Evolutionary conservation across 1,140 invertebrate genomes (phyloP).

Genomic region (Chironomus striatipennis): DNA sequence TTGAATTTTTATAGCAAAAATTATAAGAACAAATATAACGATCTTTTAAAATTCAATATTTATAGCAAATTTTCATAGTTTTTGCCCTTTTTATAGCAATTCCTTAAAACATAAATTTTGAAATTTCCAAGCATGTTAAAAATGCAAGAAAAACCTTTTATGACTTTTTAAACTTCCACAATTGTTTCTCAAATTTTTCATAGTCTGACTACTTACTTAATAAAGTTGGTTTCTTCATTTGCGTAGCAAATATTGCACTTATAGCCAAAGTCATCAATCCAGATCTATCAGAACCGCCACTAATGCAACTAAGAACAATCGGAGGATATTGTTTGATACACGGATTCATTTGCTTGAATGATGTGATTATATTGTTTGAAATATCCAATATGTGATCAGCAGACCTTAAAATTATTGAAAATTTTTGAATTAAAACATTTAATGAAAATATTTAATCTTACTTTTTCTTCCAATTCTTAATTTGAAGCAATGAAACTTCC

Average conservation of each 20-base stretch:
- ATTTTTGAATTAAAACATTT: neutral
- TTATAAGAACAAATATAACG: too few species aligned
- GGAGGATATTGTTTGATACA: slow-evolving; percentile 31
- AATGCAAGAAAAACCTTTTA: too few species aligned
- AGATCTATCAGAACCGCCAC: slow-evolving; percentile 35
- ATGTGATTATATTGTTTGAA: slow-evolving; percentile 36
- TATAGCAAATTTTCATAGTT: too few species aligned
- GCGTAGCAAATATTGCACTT: slow-evolving; percentile 34
- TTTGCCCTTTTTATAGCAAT: too few species aligned
- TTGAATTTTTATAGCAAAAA: too few species aligned
- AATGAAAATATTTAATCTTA: slow-evolving; percentile 26
- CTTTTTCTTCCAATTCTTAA: slow-evolving; percentile 39
- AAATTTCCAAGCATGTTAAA: too few species aligned
- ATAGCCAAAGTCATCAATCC: slow-evolving; percentile 36
- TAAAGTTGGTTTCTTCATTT: slow-evolving; percentile 34
- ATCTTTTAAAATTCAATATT: too few species aligned
- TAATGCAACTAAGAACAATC: slow-evolving; percentile 37
- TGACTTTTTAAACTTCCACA: too few species aligned
- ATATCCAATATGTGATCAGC: slow-evolving; percentile 35
- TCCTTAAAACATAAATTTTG: too few species aligned
- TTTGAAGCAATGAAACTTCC: slow-evolving; percentile 36
- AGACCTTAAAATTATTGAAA: slow-evolving; percentile 29
- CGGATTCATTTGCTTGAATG: slow-evolving; percentile 34
- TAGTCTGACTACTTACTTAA: slow-evolving; percentile 35
- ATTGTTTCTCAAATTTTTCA: too few species aligned